phyloP scores from a whole-genome alignment of 2,797 vertebrate genomes.

The Spatula clypeata region DNA sequence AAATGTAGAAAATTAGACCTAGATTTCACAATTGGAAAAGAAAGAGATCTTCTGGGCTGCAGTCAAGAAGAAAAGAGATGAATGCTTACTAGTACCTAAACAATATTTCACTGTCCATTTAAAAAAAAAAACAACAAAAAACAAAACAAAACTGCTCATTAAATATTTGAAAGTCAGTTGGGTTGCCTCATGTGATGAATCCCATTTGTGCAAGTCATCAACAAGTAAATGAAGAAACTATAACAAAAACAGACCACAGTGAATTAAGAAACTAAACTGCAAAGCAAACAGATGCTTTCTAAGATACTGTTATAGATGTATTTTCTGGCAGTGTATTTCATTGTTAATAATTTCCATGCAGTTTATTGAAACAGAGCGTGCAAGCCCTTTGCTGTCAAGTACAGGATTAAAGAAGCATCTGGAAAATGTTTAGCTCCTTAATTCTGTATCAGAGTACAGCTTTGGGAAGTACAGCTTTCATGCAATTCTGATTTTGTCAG shows the following conservation, averaged over 20 bases:
- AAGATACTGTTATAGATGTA: neutral
- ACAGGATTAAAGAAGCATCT: neutral
- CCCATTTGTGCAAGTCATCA: neutral
- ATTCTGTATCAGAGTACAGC: neutral
- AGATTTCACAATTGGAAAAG: neutral
- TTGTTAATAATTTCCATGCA: neutral
- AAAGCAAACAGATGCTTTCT: neutral
- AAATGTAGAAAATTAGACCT: neutral
- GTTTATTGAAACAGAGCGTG: slow-evolving; percentile 11
- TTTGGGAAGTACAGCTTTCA: neutral
- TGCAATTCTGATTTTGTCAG: neutral
- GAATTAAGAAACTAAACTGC: slow-evolving; percentile 6
- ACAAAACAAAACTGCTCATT: neutral
- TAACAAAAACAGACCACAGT: neutral
- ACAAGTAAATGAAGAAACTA: neutral
- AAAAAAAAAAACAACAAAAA: neutral
- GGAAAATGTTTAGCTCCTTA: slow-evolving; percentile 1
- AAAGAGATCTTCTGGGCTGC: neutral
- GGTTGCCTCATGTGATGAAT: neutral
- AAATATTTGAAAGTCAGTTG: neutral
- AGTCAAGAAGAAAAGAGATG: neutral
- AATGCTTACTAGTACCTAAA: neutral
- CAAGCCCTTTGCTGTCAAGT: neutral
- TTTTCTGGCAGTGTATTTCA: neutral
- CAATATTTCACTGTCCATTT: neutral